Evolutionary conservation across 2,113 vertebrate genomes (phyloP), one percentile per base, ranked within the genome.

Genomic region (Eurystomus gularis): DNA sequence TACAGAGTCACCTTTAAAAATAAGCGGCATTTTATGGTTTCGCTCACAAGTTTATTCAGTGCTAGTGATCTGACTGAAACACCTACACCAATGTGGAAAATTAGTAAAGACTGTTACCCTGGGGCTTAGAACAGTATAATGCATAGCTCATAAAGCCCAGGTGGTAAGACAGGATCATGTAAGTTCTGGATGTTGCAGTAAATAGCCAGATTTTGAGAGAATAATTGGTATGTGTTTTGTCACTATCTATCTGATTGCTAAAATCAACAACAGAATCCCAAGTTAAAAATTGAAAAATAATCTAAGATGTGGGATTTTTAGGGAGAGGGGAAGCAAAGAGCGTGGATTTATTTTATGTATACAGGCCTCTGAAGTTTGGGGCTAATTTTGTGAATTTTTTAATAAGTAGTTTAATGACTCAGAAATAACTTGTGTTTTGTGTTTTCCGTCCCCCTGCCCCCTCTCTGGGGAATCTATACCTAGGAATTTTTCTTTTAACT

Each of bases 1-100:
- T 97, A 72, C 40, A 44, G 13, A 92, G 86, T 93, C 87, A 85
- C 82, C 71, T 95, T 88, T 69, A 76, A 95, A 96, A 90, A 75
- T 49, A 61, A 44, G 18, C 29, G 39, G 21, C 26, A 81, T 84
- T 92, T 89, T 58, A 54, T 60, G 35, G 44, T 86, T 90, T 82
- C 58, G 18, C 44, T 86, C 26, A 17, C 61, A 77, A 31, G 64
- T 88, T 94, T 88, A 60, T 78, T 75, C 48, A 68, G 33, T 95
- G 57, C 94, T 79, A 72, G 68, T 44, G 49, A 78, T 82, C 72
- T 61, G 76, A 70, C 78, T 71, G 26, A 58, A 82, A 72, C 57
- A 48, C 19, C 42, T 81, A 86, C 16, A 12, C 18, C 57, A 31
- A 37, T 18, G 48, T 66, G 75, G 44, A 79, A 68, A 19, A 49